Base-by-base conservation (phyloP, 1,140 invertebrate genomes). In the Manduca sexta region DNA sequence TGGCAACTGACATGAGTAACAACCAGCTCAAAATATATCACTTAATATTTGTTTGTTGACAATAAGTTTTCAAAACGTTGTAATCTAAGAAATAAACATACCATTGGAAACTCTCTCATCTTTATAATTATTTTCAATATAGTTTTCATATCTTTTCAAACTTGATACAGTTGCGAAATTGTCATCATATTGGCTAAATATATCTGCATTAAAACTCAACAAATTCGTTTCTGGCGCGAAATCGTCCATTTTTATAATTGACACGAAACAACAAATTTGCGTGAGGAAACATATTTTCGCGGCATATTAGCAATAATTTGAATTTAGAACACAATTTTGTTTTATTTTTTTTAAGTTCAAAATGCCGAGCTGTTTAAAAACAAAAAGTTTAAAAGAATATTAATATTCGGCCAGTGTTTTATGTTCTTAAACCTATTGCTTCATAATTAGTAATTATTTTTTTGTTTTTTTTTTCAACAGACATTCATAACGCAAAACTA, bases 101-200 rank as follows among this genome's bases (percentile, higher is more conserved):
- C 26, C 21, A 3, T 47, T 47, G n/a, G 12, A 13, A 33, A 45
- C 41, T 5, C 5, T 11, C 3, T 42, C 21, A 4, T 15, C 8
- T 18, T 42, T n/a, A 18, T 26, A 30, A 34, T 37, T 8, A 7
- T 13, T 12, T 6, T 15, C 21, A 31, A 50, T 17, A 46, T 45
- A 17, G 52, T 58, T 60, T 43, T 58, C 34, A 33, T 57, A 49
- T 34, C 39, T 54, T 30, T 46, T 21, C 18, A 56, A 39, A 52
- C 35, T 40, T 35, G 38, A 16, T 17, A 49, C 45, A 2, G 50
- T 50, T 14, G 51, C 53, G 35, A 64, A 62, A 54, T 69, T 67
- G 47, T 67, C 57, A 37, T 69, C 58, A 40, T 64, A 69, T 42
- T 60, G 53, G 55, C 54, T 67, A 11, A 64, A 69, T 43, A 71